Base-by-base conservation (phyloP, 2,888 invertebrate species). In the Drosophila diplacantha region DNA sequence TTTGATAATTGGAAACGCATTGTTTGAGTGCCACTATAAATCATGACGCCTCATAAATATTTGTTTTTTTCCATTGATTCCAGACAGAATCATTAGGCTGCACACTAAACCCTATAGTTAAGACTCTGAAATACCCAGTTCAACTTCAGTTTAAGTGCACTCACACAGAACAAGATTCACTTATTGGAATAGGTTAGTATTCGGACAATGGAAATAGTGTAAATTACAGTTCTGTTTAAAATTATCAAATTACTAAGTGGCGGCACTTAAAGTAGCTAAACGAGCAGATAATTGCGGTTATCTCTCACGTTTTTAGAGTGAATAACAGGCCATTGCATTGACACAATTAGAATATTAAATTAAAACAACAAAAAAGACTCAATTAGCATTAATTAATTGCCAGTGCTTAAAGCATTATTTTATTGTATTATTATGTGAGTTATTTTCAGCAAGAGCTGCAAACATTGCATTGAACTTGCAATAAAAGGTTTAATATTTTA, bases 1-100 rank as follows among this genome's bases (percentile, higher is more conserved):
- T 62, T 67, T 49, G 44, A 81, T 64, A 53, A 77, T 72, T 67
- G 60, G 14, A 69, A 60, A 67, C 46, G 32, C 61, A 65, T 76
- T 76, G 24, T 20, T 59, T 22, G 32, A 69, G 64, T 63, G 34
- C 14, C 37, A 49, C 49, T n/a, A 52, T 73, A 71, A 75, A 72
- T 76, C 63, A 54, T 59, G 16, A 16, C 20, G 4, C 26, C 8
- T 14, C 44, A 44, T 63, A 63, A 52, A 62, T 37, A 38, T 16
- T 61, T 57, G 16, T 41, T 35, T 38, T 38, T 46, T 46, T 12
- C 26, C 24, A 39, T 29, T 29, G 32, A 39, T 38, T 11, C 47
- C 50, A 56, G 67, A 64, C 67, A 37, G 47, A 55, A 43, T 49
- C 32, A 16, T 44, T 29, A 14, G 9, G 14, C 35, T 20, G 41